These are phyloP conservation scores for Marasmarcha lunaedactyla DNA, from an alignment of 2,888 invertebrate genomes.

Conservation along the genomic window DNA sequence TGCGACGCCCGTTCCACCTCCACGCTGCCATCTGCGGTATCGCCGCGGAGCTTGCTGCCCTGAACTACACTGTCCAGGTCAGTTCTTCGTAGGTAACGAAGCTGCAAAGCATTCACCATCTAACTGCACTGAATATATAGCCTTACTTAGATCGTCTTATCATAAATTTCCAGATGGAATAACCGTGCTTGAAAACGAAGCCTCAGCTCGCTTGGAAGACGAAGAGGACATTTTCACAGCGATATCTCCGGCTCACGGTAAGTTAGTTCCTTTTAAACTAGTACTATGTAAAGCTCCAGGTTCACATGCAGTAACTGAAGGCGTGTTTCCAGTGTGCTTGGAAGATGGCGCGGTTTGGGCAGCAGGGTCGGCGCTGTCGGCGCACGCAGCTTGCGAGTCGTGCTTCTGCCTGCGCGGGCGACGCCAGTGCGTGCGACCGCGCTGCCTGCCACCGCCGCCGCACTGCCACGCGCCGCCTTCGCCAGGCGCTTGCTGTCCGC, in stretches of 20 bases:
- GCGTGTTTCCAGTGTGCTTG: conserved; percentile 73
- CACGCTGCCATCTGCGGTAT: conserved; percentile 78
- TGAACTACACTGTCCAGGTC: conserved; percentile 80
- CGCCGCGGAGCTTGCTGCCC: conserved; percentile 81
- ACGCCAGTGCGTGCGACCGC: conserved; percentile 82
- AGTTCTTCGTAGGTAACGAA: no score
- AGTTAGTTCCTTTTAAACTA: neutral
- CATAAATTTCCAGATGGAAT: conserved; percentile 31
- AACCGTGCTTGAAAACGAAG: conserved; percentile 31
- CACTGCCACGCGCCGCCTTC: conserved; percentile 76
- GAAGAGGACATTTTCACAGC: conserved; percentile 20
- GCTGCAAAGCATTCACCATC: no score
- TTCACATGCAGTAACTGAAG: no score
- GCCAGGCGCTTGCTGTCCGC: conserved; percentile 80
- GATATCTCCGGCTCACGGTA: conserved; percentile 6
- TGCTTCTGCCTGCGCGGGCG: conserved; percentile 85
- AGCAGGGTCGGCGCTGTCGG: conserved; percentile 86
- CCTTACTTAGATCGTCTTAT: neutral
- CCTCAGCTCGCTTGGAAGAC: conserved; percentile 27
- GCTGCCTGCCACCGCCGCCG: conserved; percentile 80
- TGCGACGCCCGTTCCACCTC: conserved; percentile 80
- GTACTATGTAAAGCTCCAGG: neutral
- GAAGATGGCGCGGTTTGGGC: conserved; percentile 79
- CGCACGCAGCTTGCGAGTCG: conserved; percentile 83
- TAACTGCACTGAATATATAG: neutral